Percentiles rank a stretch among this genome's conserved stretches.
Evolutionary conservation across 64 coral and sea anemone genomes (phyloP).

Genomic region (Actinia tenebrosa): DNA sequence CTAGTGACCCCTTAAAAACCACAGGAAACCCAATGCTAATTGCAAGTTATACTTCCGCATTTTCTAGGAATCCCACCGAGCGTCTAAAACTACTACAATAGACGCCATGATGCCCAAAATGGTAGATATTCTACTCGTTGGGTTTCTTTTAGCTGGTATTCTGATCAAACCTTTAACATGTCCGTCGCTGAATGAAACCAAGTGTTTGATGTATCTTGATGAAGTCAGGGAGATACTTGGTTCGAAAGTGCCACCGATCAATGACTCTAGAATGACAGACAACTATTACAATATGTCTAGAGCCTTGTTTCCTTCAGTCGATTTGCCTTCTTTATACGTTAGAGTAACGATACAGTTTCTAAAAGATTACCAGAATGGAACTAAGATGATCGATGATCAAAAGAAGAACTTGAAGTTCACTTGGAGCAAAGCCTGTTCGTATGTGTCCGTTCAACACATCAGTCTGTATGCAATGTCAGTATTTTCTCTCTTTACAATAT

Average conservation of each 20-base stretch:
- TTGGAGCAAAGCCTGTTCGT: constrained; percentile 63
- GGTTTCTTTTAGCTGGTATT: background rate
- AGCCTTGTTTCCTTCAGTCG: constrained; percentile 33
- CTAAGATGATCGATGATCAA: background rate
- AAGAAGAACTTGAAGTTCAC: constrained; percentile 38
- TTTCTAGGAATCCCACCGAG: background rate
- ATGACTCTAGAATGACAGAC: constrained; percentile 21
- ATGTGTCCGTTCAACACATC: constrained; percentile 33
- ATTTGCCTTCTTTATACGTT: constrained; percentile 32
- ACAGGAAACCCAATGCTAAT: background rate
- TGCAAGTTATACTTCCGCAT: background rate
- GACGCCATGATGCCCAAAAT: background rate
- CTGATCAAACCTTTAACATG: background rate
- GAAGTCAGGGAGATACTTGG: background rate
- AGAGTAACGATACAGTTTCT: constrained; percentile 41
- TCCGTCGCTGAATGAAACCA: background rate
- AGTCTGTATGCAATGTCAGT: constrained; percentile 50
- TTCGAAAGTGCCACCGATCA: background rate
- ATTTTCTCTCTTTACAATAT: constrained; percentile 46
- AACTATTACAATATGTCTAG: constrained; percentile 58
- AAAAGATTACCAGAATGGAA: constrained; percentile 21
- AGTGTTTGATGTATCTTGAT: background rate
- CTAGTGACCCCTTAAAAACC: background rate
- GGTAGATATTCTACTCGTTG: background rate
- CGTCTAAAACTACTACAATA: background rate